Percentiles rank a stretch among this genome's conserved stretches.
phyloP scores from a whole-genome alignment of 2,797 vertebrate genomes.

The Scolopax bukidnonensis region DNA sequence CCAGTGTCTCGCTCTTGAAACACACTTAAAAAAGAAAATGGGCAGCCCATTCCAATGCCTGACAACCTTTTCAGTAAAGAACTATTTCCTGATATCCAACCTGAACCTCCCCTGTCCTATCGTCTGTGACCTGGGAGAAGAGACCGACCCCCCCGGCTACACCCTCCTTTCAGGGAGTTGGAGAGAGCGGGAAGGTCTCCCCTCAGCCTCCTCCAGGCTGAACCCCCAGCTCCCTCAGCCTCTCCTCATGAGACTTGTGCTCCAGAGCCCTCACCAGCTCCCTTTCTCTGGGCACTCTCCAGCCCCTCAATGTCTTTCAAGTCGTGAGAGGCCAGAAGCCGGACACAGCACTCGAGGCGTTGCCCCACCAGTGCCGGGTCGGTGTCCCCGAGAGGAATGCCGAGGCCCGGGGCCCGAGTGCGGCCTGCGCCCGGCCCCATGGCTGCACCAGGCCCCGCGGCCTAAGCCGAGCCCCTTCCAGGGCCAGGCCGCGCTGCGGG shows the following conservation, averaged over 20 bases:
- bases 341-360: background rate
- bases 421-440: background rate
- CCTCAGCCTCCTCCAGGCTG: background rate
- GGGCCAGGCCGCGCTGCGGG: too few species aligned
- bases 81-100: too few species aligned
- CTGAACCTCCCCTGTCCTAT: too few species aligned
- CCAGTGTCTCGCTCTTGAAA: background rate
- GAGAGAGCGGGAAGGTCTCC: background rate
- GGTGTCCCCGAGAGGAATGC: background rate
- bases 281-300: background rate
- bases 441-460: background rate
- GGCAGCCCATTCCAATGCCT: too few species aligned
- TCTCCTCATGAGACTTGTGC: background rate
- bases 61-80: too few species aligned
- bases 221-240: background rate
- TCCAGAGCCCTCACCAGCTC: background rate
- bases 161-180: background rate
- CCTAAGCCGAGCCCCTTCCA: background rate
- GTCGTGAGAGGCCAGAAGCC: background rate
- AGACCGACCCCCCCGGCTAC: too few species aligned
- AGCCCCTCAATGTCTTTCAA: background rate
- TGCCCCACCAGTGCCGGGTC: background rate
- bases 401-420: background rate
- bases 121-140: too few species aligned
- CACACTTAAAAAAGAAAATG: background rate